phyloP scores from a whole-genome alignment of 2,113 vertebrate species.

The Turnix velox region DNA sequence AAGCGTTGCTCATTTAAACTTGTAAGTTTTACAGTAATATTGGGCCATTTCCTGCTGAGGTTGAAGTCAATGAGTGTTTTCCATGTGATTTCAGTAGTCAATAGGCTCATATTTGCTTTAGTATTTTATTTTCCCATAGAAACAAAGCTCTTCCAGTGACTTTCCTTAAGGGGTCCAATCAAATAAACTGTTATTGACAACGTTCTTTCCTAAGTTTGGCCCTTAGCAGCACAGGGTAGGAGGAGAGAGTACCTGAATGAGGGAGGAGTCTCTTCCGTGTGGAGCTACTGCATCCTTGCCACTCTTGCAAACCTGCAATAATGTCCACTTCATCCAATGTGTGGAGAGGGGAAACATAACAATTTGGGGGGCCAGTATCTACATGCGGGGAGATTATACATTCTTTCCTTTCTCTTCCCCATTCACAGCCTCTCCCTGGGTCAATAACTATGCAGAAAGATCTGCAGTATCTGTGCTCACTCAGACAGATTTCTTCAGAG shows the following conservation, averaged over 20 bases:
- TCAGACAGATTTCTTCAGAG: not conserved
- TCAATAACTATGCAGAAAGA: not conserved
- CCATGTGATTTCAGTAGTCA: not conserved
- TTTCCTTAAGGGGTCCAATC: not conserved
- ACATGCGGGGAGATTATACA: rapidly evolving
- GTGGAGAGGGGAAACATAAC: rapidly evolving
- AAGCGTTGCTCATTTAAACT: not conserved
- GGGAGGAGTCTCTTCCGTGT: not conserved
- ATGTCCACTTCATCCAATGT: rapidly evolving
- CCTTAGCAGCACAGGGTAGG: not conserved
- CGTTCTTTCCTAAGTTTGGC: not conserved
- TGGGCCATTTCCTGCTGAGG: not conserved
- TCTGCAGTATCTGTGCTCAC: not conserved
- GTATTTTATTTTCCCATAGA: not conserved
- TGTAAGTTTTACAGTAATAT: not conserved
- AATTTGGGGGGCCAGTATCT: rapidly evolving
- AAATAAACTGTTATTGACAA: not conserved
- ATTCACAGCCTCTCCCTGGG: not conserved
- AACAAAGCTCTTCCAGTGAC: not conserved
- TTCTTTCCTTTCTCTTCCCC: not conserved
- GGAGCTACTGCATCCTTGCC: rapidly evolving
- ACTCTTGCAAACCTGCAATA: rapidly evolving
- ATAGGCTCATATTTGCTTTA: not conserved
- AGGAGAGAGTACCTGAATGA: rapidly evolving
- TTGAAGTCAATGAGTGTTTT: constrained; percentile 15